Evolutionary conservation across 2,797 vertebrate species (phyloP), one percentile per base, ranked within the genome.

Genomic region (Sternotherus odoratus): DNA sequence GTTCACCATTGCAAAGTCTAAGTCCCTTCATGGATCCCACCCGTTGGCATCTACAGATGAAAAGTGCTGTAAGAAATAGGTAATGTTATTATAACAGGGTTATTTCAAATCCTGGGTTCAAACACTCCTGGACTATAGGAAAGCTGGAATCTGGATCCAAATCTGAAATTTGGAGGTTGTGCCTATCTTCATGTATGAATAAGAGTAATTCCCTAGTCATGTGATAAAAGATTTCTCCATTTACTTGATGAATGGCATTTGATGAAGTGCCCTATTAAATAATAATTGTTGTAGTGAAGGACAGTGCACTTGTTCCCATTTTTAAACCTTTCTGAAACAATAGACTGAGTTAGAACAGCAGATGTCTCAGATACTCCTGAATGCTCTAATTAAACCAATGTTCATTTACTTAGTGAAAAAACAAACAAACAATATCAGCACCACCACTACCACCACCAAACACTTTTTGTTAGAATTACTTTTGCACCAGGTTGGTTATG

Each of bases 361-460:
- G 77, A 53, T 93, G 81, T 91, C 81, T 96, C 49, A 54, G 51
- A 91, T 90, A 63, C 13, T 53, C 51, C 36, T 87, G 33, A 60
- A 83, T 93, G 77, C 33, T 95, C 74, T 95, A 93, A 96, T 96
- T 96, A 96, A 96, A 82, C 33, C 36, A 17, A 69, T 94, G 96
- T 96, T 95, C 83, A 93, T 94, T 94, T 96, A 91, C 77, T 66
- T 26, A 43, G 57, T 90, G 28, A 8, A 1, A 21, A 79, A 33
- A n/a, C n/a, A 87, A 86, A 2, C 30, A 2, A 91, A 66, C 36
- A 24, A 54, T n/a, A n/a, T n/a, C n/a, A n/a, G n/a, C 4, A 54
- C 3, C 26, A 28, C 15, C n/a, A 53, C 33, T 7, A 63, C 12
- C 30, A 33, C 5, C 9, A 54, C 2, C 12, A 78, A 49, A 89